phyloP scores from a whole-genome alignment of 2,888 invertebrate species.

The Ashinkailepas kermadecensis region DNA sequence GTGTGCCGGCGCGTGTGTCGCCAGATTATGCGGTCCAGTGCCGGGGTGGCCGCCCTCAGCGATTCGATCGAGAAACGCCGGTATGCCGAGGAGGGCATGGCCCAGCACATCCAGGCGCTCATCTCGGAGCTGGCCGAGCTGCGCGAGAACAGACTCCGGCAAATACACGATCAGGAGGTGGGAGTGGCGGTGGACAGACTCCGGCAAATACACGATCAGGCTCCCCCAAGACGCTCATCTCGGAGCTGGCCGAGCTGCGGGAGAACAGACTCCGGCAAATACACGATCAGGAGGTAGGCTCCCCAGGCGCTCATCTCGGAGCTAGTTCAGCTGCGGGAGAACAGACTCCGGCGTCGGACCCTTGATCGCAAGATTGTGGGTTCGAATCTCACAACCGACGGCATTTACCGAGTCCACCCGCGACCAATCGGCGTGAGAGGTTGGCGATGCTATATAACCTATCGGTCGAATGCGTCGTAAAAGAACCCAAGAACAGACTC shows the following conservation, averaged over 20 bases:
- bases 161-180: slow-evolving; percentile 7
- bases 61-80: slow-evolving; percentile 11
- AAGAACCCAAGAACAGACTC: no score
- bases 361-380: no score
- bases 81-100: neutral
- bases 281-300: neutral
- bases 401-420: no score
- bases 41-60: neutral
- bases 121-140: slow-evolving; percentile 5
- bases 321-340: no score
- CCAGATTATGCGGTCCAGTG: neutral
- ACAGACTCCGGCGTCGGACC: no score
- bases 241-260: neutral
- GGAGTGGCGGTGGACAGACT: no score
- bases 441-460: no score
- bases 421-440: no score
- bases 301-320: no score
- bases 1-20: neutral
- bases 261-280: neutral
- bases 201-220: no score
- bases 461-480: no score
- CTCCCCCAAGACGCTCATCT: neutral
- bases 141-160: neutral
- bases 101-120: neutral
- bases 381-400: no score